Conservation (phyloP, 2,888 invertebrate genomes). For the Nymphalis polychloros region DNA sequence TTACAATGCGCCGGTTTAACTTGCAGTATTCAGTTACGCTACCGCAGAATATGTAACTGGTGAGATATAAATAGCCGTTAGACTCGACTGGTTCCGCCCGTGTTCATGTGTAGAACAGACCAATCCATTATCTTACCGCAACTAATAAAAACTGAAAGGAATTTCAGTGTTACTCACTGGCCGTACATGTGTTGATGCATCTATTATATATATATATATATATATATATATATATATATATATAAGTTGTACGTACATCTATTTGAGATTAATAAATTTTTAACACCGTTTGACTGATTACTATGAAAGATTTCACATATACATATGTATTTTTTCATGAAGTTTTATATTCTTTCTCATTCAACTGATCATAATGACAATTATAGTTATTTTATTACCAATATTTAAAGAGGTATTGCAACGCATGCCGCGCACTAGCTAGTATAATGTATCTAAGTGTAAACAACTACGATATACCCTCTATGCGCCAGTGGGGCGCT, state of each 20-base stretch:
- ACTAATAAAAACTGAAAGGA: constrained; percentile 76
- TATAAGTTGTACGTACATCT: background rate
- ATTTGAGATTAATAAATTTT: too few species aligned
- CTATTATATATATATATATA: constrained; percentile 12
- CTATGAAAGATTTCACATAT: too few species aligned
- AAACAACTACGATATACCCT: constrained; percentile 3
- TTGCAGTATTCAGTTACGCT: constrained; percentile 73
- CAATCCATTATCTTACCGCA: constrained; percentile 74
- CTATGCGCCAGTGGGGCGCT: background rate
- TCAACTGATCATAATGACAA: too few species aligned
- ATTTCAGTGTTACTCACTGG: constrained; percentile 55
- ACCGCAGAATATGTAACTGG: constrained; percentile 62
- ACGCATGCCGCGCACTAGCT: too few species aligned
- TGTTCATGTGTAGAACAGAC: constrained; percentile 68
- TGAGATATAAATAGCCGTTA: constrained; percentile 73
- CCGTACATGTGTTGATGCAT: constrained; percentile 41
- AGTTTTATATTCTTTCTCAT: too few species aligned
- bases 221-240: constrained; percentile 13
- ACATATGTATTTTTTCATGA: too few species aligned
- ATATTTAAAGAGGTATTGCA: too few species aligned
- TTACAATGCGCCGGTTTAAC: constrained; percentile 58
- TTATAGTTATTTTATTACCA: too few species aligned
- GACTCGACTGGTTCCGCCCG: constrained; percentile 64
- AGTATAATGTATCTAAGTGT: constrained; percentile 1
- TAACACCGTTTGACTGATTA: too few species aligned